Percentiles rank a stretch among this genome's conserved stretches.
phyloP scores from a whole-genome alignment of 2,797 vertebrate genomes.

The Buphagus erythrorhynchus region DNA sequence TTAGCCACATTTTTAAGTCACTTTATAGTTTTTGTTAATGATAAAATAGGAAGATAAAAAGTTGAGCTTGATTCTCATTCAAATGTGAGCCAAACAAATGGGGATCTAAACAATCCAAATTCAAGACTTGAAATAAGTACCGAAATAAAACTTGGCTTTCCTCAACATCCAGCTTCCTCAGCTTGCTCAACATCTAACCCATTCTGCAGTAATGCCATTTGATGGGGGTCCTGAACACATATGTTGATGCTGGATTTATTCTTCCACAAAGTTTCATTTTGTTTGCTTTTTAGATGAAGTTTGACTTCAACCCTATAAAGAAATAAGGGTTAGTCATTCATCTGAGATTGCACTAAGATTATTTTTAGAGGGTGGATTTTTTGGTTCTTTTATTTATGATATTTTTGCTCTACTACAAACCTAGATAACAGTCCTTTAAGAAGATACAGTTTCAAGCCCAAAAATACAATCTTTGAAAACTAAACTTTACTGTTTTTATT shows the following conservation, averaged over 20 bases:
- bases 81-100: background rate
- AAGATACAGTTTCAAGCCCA: background rate
- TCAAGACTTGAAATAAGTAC: background rate
- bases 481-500: background rate
- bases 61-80: background rate
- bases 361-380: background rate
- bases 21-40: background rate
- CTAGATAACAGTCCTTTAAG: background rate
- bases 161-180: background rate
- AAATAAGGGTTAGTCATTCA: background rate
- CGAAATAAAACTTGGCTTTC: background rate
- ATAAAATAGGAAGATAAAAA: background rate
- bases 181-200: background rate
- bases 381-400: background rate
- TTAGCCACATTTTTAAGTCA: background rate
- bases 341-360: background rate
- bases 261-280: background rate
- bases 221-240: background rate
- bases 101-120: background rate
- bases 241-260: background rate
- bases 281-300: background rate
- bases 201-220: background rate
- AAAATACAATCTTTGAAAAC: background rate
- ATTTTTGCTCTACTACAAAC: background rate
- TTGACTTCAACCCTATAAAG: background rate